Evolutionary conservation across 2,888 invertebrate genomes (phyloP), one percentile per base, ranked within the genome.

Genomic region (Clitarchus hookeri): DNA sequence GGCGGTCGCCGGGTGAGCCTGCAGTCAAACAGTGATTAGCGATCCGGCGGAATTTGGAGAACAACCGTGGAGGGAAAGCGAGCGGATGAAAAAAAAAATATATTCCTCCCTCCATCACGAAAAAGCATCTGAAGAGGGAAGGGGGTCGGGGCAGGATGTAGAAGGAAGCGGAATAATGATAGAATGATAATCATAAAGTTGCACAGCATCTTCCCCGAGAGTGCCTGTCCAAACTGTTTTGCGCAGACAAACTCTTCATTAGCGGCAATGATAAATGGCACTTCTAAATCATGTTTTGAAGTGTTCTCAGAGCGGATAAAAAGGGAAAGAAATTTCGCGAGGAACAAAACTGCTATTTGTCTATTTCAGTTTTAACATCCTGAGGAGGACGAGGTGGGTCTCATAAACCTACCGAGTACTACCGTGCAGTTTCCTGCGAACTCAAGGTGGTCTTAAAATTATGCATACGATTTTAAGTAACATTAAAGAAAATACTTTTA

Each of bases 151-250:
- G n/a, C 8, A n/a, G 11, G 65, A 48, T 23, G 65, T 9, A n/a
- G n/a, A 65, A n/a, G 65, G n/a, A 65, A 65, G 65, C 65, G n/a
- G 65, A 65, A 65, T 65, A 65, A 65, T 65, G 65, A 65, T 23
- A 65, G 65, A 65, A 65, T 65, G 65, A 65, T 65, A 65, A 65
- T 65, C 65, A 65, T 65, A 65, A 65, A 65, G 65, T 65, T 65
- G 65, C 65, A 13, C 48, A 23, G 65, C 65, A 23, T 65, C 65
- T 65, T 65, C 19, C 65, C 0, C 19, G 48, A 19, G 65, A 16
- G 65, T 9, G 8, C 19, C 65, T 19, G 65, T 23, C 65, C 65
- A 65, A 23, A n/a, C 65, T 9, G 65, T 65, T 65, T 65, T 23
- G 65, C 65, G n/a, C 65, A 65, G 65, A 65, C 65, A 65, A 65